phyloP scores from a whole-genome alignment of 2,797 vertebrate genomes.

The Esox masquinongy region DNA sequence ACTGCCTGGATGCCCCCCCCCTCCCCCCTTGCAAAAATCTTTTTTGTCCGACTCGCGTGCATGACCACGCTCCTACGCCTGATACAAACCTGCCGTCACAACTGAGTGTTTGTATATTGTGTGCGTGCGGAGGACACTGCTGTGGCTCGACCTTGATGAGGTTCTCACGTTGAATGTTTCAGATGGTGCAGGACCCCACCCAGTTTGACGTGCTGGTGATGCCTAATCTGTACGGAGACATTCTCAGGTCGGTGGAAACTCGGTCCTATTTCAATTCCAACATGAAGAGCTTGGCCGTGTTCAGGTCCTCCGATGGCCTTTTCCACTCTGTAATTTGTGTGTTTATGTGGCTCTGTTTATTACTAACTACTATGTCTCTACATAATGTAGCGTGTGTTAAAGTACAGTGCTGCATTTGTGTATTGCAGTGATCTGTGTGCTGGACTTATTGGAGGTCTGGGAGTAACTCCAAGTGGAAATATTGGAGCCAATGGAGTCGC shows the following conservation, averaged over 20 bases:
- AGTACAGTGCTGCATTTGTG: slow-evolving; percentile 18
- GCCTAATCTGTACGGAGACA: slow-evolving; percentile 96
- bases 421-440: slow-evolving; percentile 89
- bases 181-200: slow-evolving; percentile 98
- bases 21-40: too few relatives aligned
- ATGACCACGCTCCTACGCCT: too few relatives aligned
- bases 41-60: too few relatives aligned
- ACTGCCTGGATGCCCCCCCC: too few relatives aligned
- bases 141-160: too few relatives aligned
- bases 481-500: slow-evolving; percentile 94
- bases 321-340: not conserved
- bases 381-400: not conserved
- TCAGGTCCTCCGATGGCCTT: not conserved
- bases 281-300: slow-evolving; percentile 1
- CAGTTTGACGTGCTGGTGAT: slow-evolving; percentile 96
- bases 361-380: not conserved
- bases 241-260: slow-evolving; percentile 80
- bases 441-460: slow-evolving; percentile 92
- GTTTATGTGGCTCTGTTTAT: not conserved
- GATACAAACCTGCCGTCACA: too few relatives aligned
- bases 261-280: slow-evolving; percentile 3
- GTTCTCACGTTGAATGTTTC: slow-evolving; percentile 1
- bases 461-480: slow-evolving; percentile 96
- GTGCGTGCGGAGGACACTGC: too few relatives aligned
- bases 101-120: too few relatives aligned